Conservation (phyloP, 2,113 vertebrate genomes). For the Tragelaphus buxtoni region DNA sequence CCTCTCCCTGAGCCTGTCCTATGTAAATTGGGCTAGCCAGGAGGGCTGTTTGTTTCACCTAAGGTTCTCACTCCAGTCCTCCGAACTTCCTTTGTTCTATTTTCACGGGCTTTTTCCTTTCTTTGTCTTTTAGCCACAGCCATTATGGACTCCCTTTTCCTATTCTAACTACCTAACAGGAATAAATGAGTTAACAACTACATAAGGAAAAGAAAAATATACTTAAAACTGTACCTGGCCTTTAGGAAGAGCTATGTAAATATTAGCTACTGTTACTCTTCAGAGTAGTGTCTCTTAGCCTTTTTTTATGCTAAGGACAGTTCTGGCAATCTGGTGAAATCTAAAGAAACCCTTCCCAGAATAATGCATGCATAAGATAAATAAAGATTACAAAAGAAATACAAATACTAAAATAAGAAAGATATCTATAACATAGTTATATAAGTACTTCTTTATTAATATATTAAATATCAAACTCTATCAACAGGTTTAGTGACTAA, state of each 20-base stretch:
- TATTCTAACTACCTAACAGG: neutral
- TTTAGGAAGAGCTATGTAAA: neutral
- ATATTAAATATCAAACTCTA: neutral
- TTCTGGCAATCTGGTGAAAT: neutral
- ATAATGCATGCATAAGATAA: neutral
- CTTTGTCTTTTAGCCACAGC: neutral
- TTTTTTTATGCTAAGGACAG: neutral
- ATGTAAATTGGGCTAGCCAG: neutral
- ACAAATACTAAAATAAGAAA: neutral
- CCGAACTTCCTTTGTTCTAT: neutral
- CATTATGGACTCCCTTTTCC: neutral
- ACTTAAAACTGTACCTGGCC: neutral
- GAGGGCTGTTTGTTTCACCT: neutral
- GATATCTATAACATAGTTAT: neutral
- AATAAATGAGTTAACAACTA: neutral
- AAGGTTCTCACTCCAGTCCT: neutral
- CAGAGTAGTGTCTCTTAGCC: neutral
- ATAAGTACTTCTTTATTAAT: neutral
- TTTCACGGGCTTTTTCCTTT: neutral
- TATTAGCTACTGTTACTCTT: neutral
- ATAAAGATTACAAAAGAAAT: conserved; percentile 21
- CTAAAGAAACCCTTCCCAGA: conserved; percentile 10
- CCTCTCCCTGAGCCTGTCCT: neutral
- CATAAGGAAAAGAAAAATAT: neutral
- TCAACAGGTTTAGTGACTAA: neutral